Evolutionary conservation across 2,888 invertebrate genomes (phyloP), one percentile per base, ranked within the genome.

Genomic region (Abrostola triplasia): DNA sequence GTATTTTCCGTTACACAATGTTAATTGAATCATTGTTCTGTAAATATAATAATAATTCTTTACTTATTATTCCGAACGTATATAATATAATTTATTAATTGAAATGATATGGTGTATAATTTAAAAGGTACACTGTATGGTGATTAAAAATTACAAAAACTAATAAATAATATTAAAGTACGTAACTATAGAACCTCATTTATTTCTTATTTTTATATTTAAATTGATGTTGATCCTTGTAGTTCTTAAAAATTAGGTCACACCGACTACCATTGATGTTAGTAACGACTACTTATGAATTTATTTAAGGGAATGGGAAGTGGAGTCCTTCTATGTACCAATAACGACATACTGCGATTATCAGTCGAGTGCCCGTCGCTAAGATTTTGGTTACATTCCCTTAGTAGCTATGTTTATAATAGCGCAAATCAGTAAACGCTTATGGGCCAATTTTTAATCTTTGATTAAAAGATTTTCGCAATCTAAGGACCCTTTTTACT

Each of bases 91-190:
- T 70, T 36, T 49, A 49, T 36, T 49, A 36, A n/a, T 35, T 49
- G 36, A 75, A 78, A 56, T 66, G 76, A 78, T 78, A 76, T 76
- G 64, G 41, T 50, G 56, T 68, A 62, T 51, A 64, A 56, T 67
- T 75, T 63, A 63, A 67, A 52, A 76, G 68, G 73, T 67, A 78
- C 76, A 59, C 48, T 24, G 64, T 70, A 51, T 59, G 59, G 42
- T 65, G 73, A 35, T 40, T 51, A 55, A 49, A n/a, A 49, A 49
- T 36, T 49, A 49, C 11, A 49, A 35, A 49, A 49, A 36, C 36
- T 49, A 36, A 35, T 49, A 49, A 49, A 49, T 36, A 49, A 36
- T 49, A 47, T 47, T 24, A 47, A 47, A 47, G 24, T 47, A 47
- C 44, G 44, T 24, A 47, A 47, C 44, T 13, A 13, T 8, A 44